Evolutionary conservation across 2,888 invertebrate species (phyloP).

Genomic region (Baronia brevicornis): DNA sequence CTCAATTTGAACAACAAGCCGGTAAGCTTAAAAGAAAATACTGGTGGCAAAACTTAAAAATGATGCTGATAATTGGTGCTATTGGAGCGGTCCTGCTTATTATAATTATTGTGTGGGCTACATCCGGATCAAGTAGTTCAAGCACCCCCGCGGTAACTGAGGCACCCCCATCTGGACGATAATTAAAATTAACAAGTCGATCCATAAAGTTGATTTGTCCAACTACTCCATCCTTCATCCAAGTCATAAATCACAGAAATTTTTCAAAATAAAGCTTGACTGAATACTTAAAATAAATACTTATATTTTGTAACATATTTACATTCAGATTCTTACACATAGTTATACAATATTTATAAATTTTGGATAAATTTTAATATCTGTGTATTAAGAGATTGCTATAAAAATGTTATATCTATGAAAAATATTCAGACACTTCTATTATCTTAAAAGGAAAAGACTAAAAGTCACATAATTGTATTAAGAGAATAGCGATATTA

Average conservation of each 20-base stretch:
- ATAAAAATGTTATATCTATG: conserved; percentile 9
- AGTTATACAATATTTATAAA: conserved; percentile 17
- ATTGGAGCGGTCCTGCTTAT: conserved; percentile 88
- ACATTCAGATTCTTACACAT: conserved; percentile 17
- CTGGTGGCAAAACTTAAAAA: conserved; percentile 98
- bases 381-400: conserved; percentile 22
- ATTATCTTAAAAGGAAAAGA: conserved; percentile 20
- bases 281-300: conserved; percentile 8
- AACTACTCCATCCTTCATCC: too few species aligned
- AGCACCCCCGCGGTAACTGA: conserved; percentile 24
- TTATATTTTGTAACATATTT: conserved; percentile 24
- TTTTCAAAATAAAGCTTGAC: conserved; percentile 10
- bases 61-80: conserved; percentile 94
- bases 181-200: too few species aligned
- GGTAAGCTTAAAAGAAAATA: conserved; percentile 97
- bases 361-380: conserved; percentile 23
- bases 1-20: conserved; percentile 97
- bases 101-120: conserved; percentile 83
- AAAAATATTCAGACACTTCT: conserved; percentile 12
- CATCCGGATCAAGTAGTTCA: conserved; percentile 35
- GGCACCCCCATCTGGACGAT: conserved; percentile 41
- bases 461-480: conserved; percentile 20
- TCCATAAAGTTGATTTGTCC: too few species aligned
- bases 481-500: conserved; percentile 13
- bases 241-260: conserved; percentile 3